Evolutionary conservation across 2,888 invertebrate species (phyloP), one percentile per base, ranked within the genome.

Genomic region (Bembecia ichneumoniformis): DNA sequence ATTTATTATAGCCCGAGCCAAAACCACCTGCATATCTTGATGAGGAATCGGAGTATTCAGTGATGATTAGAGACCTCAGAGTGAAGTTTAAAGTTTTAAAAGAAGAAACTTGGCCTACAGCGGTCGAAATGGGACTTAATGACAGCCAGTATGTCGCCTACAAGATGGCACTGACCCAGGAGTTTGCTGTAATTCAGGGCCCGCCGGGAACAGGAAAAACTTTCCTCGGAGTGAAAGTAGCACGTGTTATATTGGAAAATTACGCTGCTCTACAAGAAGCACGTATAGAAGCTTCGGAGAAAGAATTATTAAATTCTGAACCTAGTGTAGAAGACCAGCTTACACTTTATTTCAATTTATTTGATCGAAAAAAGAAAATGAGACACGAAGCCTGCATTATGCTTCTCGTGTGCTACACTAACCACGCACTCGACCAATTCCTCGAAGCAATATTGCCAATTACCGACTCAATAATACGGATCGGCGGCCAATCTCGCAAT

Each of bases 161-260:
- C 60, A 81, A 88, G 56, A 78, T 90, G 13, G 92, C 93, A 0
- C 69, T 96, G 4, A 91, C 89, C 0, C 88, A 89, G 53, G 92
- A 94, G 66, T 90, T 95, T 58, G 89, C 90, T 1, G 87, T 95
- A 1, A 93, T 96, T 57, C 95, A 96, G 78, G 95, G 96, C 0
- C 95, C 96, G 1, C 96, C 96, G 0, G 96, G 96, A 3, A 95
- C 95, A 0, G 96, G 96, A 0, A 96, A 96, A 82, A 95, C 95
- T 0, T 93, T 88, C 68, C 72, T 96, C 9, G 95, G 94, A 0
- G 81, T 94, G 3, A 91, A 93, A 77, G 88, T 96, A 15, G 90
- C 92, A 0, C 77, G 90, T 58, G 86, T 90, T 28, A 28, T 28
- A 28, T 28, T 28, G 28, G 2, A 28, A 28, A 9, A 1, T 7